Conservation (phyloP, 2,888 invertebrate genomes). For the Achlya flavicornis region DNA sequence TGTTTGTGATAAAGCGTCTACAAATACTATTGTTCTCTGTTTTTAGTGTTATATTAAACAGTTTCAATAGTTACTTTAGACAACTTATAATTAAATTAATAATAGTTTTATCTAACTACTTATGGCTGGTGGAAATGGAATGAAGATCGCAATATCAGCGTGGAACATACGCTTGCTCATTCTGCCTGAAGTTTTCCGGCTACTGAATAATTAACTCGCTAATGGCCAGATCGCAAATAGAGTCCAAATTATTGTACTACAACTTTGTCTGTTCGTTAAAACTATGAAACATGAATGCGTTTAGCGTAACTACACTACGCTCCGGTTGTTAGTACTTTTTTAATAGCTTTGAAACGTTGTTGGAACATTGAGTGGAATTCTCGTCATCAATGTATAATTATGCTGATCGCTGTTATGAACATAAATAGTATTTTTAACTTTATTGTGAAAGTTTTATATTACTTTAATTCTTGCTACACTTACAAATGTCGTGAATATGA, state of each 20-base stretch:
- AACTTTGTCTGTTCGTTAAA: conserved; percentile 53
- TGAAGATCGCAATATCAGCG: conserved; percentile 32
- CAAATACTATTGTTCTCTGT: no score
- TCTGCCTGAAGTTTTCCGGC: conserved; percentile 49
- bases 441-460: no score
- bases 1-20: conserved; percentile 7
- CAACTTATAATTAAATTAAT: background rate
- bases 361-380: background rate
- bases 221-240: conserved; percentile 79
- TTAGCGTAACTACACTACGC: conserved; percentile 19
- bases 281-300: conserved; percentile 49
- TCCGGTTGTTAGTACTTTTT: conserved; percentile 7
- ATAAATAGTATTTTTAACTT: no score
- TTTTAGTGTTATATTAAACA: no score
- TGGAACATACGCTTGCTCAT: conserved; percentile 37
- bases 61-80: no score
- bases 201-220: conserved; percentile 77
- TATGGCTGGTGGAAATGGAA: background rate
- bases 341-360: background rate
- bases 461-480: no score
- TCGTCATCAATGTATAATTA: no score
- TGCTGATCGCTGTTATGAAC: no score
- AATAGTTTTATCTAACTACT: background rate
- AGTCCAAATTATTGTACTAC: conserved; percentile 74
- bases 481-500: no score